phyloP scores from a whole-genome alignment of 1,140 invertebrate genomes.

The Cherax destructor region DNA sequence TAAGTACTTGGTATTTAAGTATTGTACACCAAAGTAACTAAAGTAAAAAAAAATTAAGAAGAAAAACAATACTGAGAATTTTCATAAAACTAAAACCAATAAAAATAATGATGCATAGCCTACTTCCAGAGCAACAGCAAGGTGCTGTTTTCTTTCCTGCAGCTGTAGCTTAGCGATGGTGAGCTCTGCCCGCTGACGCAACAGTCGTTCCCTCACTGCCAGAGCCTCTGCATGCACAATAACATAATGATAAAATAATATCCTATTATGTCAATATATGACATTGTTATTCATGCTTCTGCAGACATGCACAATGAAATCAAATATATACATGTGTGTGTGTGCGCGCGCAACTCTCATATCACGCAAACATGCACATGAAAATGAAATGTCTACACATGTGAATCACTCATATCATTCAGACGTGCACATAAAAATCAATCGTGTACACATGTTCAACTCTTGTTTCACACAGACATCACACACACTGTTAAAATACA shows the following conservation, averaged over 20 bases:
- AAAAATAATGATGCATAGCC: neutral
- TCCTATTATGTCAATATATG: neutral
- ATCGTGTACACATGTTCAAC: neutral
- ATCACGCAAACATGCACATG: no score
- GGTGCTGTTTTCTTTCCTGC: constrained; percentile 49
- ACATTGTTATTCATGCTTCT: neutral
- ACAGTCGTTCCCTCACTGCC: constrained; percentile 48
- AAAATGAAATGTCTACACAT: no score
- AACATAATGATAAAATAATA: constrained; percentile 1
- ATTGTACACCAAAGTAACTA: no score
- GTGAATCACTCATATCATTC: no score
- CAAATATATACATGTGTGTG: neutral
- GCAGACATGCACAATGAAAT: neutral
- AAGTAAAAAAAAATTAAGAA: no score
- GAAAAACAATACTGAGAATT: no score
- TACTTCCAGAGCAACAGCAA: constrained; percentile 49
- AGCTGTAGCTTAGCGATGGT: constrained; percentile 63
- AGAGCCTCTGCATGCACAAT: constrained; percentile 41
- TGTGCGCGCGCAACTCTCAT: no score
- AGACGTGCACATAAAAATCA: neutral
- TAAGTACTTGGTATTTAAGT: no score
- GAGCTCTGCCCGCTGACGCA: constrained; percentile 61
- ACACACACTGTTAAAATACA: no score
- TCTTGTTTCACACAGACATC: no score
- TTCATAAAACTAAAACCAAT: neutral